Base-by-base conservation (phyloP, 2,113 vertebrate genomes). In the Delphinus delphis region DNA sequence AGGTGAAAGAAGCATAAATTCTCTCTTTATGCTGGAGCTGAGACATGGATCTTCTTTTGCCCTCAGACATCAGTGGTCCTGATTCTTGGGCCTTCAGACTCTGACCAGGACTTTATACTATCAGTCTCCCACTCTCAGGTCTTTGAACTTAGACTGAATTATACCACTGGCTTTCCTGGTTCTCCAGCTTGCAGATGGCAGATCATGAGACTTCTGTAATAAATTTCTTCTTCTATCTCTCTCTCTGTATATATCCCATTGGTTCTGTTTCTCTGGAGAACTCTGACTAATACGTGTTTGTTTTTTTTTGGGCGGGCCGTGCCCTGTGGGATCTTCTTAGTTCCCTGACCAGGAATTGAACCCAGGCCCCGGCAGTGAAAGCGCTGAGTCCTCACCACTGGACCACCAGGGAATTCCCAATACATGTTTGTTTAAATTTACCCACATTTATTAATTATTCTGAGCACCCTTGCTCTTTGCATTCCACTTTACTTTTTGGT, bases 261-360 rank as follows among this genome's bases (percentile, higher is more conserved):
- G n/a, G n/a, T 70, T 70, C 68, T 70, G 20, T 38, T 70, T 70
- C 18, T 70, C n/a, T 70, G 68, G 68, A 38, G 68, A 36, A 38
- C 68, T 70, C 67, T 2, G 17, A 68, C 68, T 70, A 70, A 70
- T 10, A 38, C 10, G 5, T 70, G 20, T 20, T 38, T 70, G 53
- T 1, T 17, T 53, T 53, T 53, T 17, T 53, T 6, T 0, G 5
- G 15, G 15, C 14, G 15, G 5, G 5, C 53, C 4, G 53, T 53
- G 53, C 53, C 53, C 53, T 53, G 15, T 53, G 15, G 53, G 53
- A 53, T 53, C 53, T 53, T 18, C 53, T 53, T 53, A 53, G 53
- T 58, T 21, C 55, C 55, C 55, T 21, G 20, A 58, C 55, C 55
- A 58, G 55, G 68, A n/a, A 70, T 70, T n/a, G 10, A 38, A 36